Base-by-base conservation (phyloP, 2,888 invertebrate genomes). In the Nymphalis polychloros region DNA sequence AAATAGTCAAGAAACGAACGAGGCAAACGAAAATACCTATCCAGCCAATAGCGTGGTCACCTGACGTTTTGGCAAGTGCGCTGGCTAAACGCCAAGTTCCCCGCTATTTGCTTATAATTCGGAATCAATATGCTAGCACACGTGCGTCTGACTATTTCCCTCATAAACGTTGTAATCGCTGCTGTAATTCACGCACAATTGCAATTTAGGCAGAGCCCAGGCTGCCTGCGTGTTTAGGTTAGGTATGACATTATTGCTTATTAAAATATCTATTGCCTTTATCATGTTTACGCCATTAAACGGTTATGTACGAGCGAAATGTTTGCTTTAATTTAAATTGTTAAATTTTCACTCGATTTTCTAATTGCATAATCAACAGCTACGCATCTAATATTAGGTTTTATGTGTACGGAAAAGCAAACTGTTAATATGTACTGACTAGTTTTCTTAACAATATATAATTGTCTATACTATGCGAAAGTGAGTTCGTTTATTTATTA, bases 51-150 rank as follows among this genome's bases (percentile, higher is more conserved):
- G 35, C 70, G 69, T 88, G 86, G 89, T 76, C 79, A 79, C 85
- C 84, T 65, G 72, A 75, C 73, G 69, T 68, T 69, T 80, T 84
- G 86, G 84, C 88, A 82, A 83, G 84, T 76, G 75, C 76, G 75
- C 84, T 90, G 91, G 91, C 89, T 67, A n/a, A 50, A 59, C 73
- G 88, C 91, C 91, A 91, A 82, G 78, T 76, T 71, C 80, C 80
- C 71, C 76, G 86, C 84, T 89, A 88, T 90, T 90, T 89, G 91
- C 89, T 90, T 90, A 89, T 91, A 90, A 91, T 90, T 89, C 79
- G 82, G 89, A 90, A 91, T 90, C 91, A 90, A 90, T 91, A 91
- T 89, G 90, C 87, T 78, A 79, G 82, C 85, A 85, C 90, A 90
- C 90, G 89, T 88, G 78, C 78, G 75, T 72, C 75, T 76, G 76